These are phyloP conservation scores for Ophion slaviceki DNA, from an alignment of 2,888 invertebrate species.

Conservation along the genomic window DNA sequence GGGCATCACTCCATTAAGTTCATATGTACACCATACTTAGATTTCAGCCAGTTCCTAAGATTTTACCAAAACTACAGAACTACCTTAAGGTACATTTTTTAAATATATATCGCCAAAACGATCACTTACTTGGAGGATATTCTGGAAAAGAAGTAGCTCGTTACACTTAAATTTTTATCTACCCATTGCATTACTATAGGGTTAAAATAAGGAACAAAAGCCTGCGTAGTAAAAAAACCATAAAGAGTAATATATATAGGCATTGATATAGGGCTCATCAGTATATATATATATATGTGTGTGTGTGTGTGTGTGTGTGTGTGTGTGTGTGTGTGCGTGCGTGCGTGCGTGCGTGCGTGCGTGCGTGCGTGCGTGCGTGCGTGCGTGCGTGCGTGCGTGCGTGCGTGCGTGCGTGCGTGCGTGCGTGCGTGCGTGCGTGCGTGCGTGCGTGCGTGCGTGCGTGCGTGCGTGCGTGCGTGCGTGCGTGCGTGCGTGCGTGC, in stretches of 20 bases:
- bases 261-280: slow-evolving; percentile 3
- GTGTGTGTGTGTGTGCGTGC: background rate
- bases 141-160: background rate
- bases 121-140: background rate
- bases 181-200: slow-evolving; percentile 2
- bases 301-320: no score
- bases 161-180: slow-evolving; percentile 44
- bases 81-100: no score
- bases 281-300: background rate
- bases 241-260: slow-evolving; percentile 51
- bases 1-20: no score
- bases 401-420: no score
- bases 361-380: background rate
- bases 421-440: no score
- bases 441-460: no score
- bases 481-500: no score
- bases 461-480: no score
- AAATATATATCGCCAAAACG: background rate
- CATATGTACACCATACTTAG: no score
- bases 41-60: no score
- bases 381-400: background rate
- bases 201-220: slow-evolving; percentile 30
- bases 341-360: background rate
- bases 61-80: no score
- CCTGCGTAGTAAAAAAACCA: slow-evolving; percentile 16